Conservation (phyloP, 2,797 vertebrate species). For the Siniperca undulata region DNA sequence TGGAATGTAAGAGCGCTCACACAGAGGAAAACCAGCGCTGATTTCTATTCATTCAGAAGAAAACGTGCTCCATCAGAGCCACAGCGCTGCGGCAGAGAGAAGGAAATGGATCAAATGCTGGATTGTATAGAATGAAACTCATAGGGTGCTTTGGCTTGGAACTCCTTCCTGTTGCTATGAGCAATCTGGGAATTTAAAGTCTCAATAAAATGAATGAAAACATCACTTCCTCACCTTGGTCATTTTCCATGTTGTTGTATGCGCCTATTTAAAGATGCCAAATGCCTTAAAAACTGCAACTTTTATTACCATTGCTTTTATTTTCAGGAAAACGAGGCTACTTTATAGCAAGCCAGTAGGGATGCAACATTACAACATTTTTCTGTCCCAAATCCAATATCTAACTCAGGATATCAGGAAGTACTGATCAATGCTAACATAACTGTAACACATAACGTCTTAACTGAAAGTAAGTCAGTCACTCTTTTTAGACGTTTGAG, state of each 20-base stretch:
- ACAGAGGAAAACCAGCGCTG: background rate
- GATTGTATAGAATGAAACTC: background rate
- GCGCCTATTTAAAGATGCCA: background rate
- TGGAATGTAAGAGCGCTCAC: constrained; percentile 23
- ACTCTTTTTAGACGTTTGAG: background rate
- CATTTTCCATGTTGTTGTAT: background rate
- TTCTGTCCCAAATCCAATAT: background rate
- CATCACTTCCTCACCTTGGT: background rate
- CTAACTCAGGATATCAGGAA: background rate
- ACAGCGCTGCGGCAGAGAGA: background rate
- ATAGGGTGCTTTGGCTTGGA: background rate
- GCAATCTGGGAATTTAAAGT: background rate
- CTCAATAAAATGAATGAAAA: background rate
- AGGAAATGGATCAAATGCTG: background rate
- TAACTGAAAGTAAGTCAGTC: no score
- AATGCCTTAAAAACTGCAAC: background rate
- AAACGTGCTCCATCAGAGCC: background rate
- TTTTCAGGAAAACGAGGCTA: background rate
- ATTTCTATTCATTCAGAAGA: constrained; percentile 19
- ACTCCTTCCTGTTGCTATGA: background rate
- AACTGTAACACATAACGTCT: background rate
- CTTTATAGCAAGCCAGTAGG: background rate
- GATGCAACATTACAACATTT: background rate
- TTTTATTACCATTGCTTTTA: background rate
- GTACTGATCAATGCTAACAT: background rate